Base-by-base conservation (phyloP, 2,888 invertebrate species). In the Drosophila peninsularis region DNA sequence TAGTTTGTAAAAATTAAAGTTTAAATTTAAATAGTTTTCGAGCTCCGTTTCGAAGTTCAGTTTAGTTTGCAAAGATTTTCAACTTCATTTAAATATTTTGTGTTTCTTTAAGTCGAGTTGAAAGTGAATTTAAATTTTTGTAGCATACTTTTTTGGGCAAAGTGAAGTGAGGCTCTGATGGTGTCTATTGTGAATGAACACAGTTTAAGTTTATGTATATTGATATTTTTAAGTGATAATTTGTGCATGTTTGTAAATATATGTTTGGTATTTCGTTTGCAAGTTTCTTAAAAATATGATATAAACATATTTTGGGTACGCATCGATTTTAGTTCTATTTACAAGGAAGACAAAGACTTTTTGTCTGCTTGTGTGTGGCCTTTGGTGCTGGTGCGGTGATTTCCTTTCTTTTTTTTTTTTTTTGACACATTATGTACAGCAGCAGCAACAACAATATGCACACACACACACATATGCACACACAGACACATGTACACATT, bases 311-410 rank as follows among this genome's bases (percentile, higher is more conserved):
- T 42, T 41, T 10, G 49, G 27, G 21, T 36, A 36, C 13, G 53
- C 77, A 83, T 88, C 87, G 83, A 88, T 88, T 83, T 86, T 67
- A 60, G 76, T 70, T 42, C 47, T 78, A 74, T 78, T 80, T 81
- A 58, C 62, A 66, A 70, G 69, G 37, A 52, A 34, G 58, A 55
- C 63, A 78, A 61, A 63, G 72, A 44, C 62, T 66, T 74, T 75
- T 76, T 64, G 78, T 61, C 49, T 71, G 82, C 62, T 67, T 80
- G 56, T 63, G 50, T 76, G 65, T 57, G 60, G 52, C 62, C 47
- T 52, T 50, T 45, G 56, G 55, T 62, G 63, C 53, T 63, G 21
- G 36, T 53, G 32, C 21, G 27, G 21, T 50, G 34, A 36, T 50
- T 36, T 21, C 9, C 13, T 13, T 49, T 49, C 17, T 36, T 19